A percentile compares a stretch with the other conserved stretches of the same genome.
Evolutionary conservation across 2,888 invertebrate genomes (phyloP).

Genomic region (Volucella inflata): DNA sequence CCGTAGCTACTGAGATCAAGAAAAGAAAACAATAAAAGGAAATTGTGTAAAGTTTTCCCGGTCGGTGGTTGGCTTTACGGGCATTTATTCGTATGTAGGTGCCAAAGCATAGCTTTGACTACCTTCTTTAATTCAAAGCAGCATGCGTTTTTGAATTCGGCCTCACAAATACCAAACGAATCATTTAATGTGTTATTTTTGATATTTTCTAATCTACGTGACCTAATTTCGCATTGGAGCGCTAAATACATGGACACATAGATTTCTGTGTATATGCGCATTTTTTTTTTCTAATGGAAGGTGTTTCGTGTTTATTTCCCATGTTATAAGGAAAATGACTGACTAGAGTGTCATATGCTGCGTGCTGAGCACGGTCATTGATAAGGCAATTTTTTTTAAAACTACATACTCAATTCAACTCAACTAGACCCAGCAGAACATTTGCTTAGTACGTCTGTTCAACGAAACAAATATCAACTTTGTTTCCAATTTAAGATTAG

Average conservation of each 20-base stretch:
- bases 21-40: too few species aligned
- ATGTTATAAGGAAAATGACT: neutral
- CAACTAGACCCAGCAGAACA: slow-evolving; percentile 15
- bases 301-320: neutral
- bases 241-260: slow-evolving; percentile 27
- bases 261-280: slow-evolving; percentile 38
- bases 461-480: neutral
- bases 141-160: neutral
- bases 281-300: neutral
- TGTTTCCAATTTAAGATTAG: neutral
- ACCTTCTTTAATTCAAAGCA: too few species aligned
- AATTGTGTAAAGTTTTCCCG: too few species aligned
- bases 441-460: slow-evolving; percentile 6
- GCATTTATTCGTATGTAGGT: too few species aligned
- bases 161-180: slow-evolving; percentile 26
- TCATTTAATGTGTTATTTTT: slow-evolving; percentile 56
- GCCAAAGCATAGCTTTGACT: too few species aligned
- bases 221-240: slow-evolving; percentile 48
- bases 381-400: slow-evolving; percentile 27
- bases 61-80: too few species aligned
- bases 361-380: slow-evolving; percentile 28
- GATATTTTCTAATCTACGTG: slow-evolving; percentile 65
- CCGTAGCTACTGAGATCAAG: too few species aligned
- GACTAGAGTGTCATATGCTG: slow-evolving; percentile 9
- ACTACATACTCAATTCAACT: neutral